These are phyloP conservation scores for Oedothorax gibbosus DNA, from an alignment of 1,140 invertebrate genomes.

Conservation along the genomic window DNA sequence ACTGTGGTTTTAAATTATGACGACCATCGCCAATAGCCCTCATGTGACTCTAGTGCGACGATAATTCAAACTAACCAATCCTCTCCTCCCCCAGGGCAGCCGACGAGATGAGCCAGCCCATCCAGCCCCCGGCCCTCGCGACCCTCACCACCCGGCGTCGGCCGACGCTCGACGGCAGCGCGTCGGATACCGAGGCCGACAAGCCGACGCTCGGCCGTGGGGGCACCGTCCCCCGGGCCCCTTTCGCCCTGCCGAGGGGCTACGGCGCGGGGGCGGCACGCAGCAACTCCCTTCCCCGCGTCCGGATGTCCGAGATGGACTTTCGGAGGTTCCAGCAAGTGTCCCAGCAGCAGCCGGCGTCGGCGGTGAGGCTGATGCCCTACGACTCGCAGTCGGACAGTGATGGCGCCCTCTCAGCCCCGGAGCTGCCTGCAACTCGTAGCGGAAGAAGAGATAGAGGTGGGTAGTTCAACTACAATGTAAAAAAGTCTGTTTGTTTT, in stretches of 20 bases:
- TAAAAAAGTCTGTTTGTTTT: too few relatives aligned
- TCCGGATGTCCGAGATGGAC: slow-evolving; percentile 53
- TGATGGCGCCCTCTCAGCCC: slow-evolving; percentile 84
- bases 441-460: slow-evolving; percentile 51
- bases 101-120: slow-evolving; percentile 60
- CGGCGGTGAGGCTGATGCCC: slow-evolving; percentile 73
- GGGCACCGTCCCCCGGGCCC: slow-evolving; percentile 35
- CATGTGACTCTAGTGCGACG: too few relatives aligned
- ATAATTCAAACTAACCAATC: not conserved
- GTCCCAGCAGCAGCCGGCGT: slow-evolving; percentile 60
- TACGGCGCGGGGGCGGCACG: slow-evolving; percentile 64
- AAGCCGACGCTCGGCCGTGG: slow-evolving; percentile 19
- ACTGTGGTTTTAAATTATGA: too few relatives aligned
- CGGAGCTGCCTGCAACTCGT: slow-evolving; percentile 72
- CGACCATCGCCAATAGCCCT: too few relatives aligned
- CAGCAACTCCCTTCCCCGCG: slow-evolving; percentile 66
- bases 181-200: slow-evolving; percentile 90
- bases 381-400: slow-evolving; percentile 82
- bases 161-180: slow-evolving; percentile 80
- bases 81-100: slow-evolving; percentile 21
- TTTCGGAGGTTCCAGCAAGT: slow-evolving; percentile 58
- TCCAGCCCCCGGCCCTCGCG: slow-evolving; percentile 17
- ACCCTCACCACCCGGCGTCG: slow-evolving; percentile 58
- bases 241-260: slow-evolving; percentile 63
- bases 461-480: not conserved